phyloP scores from a whole-genome alignment of 2,797 vertebrate species.

The Acipenser oxyrinchus region DNA sequence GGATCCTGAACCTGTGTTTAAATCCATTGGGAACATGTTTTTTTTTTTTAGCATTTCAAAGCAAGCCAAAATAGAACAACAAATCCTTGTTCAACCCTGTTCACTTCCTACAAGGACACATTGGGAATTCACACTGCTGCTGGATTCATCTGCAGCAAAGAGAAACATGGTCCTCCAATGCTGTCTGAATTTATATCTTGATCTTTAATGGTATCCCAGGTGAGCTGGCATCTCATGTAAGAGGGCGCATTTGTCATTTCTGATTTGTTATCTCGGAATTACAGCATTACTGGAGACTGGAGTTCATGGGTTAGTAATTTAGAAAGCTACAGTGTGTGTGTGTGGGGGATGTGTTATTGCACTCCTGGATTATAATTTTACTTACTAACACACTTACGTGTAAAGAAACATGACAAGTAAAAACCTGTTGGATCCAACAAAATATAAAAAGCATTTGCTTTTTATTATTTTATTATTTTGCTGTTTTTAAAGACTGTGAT shows the following conservation, averaged over 20 bases:
- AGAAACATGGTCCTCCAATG: neutral
- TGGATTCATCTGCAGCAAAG: neutral
- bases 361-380: too few relatives aligned
- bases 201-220: constrained; percentile 6
- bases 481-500: too few relatives aligned
- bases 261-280: neutral
- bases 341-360: too few relatives aligned
- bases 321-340: neutral
- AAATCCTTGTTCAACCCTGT: neutral
- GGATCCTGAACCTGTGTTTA: neutral
- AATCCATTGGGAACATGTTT: too few relatives aligned
- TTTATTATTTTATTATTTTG: too few relatives aligned
- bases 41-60: neutral
- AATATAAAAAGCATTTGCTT: too few relatives aligned
- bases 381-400: too few relatives aligned
- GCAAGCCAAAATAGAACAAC: neutral
- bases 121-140: neutral
- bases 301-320: constrained; percentile 4
- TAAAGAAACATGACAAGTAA: too few relatives aligned
- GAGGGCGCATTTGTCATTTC: neutral
- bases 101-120: constrained; percentile 4
- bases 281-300: neutral
- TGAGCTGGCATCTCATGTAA: neutral
- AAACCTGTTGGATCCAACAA: too few relatives aligned
- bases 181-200: constrained; percentile 1